Evolutionary conservation across 2,888 invertebrate genomes (phyloP), one percentile per base, ranked within the genome.

Genomic region (Netelia virgata): DNA sequence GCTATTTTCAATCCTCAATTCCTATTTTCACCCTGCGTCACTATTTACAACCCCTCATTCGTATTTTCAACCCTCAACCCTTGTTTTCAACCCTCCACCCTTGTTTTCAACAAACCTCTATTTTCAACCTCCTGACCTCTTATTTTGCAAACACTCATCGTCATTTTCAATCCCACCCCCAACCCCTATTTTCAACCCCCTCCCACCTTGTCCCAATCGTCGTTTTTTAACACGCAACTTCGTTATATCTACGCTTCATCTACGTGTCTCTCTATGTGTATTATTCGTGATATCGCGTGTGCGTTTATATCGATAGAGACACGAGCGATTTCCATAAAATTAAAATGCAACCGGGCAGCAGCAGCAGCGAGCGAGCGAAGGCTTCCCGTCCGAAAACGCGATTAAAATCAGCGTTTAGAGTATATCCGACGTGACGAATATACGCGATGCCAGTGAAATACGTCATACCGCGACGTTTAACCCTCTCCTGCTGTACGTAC

Each of bases 341-440:
- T 81, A 80, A 84, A 84, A 84, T 84, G 84, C 84, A 81, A 77
- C 81, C 61, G 76, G 69, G 79, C 75, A 28, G 3, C 5, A 28
- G 28, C 28, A 28, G 28, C 28, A 28, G 28, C 28, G 28, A 23
- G 23, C 23, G 28, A 28, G 63, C 83, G 64, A 72, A 50, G 57
- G 68, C 59, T 77, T 68, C 41, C 76, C 28, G 23, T n/a, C 74
- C 61, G 80, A 84, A 84, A 84, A 84, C 59, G 61, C 84, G 81
- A 84, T 84, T 84, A 84, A 84, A 84, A 84, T 81, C 84, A 84
- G 73, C 76, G 81, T 81, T 84, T 84, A 84, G 84, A 73, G 84
- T 81, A 84, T 84, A 77, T 77, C 73, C 84, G 84, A 84, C 77
- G 77, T 84, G 77, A 77, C 81, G 81, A 81, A 84, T 84, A 77